Conservation (phyloP, 2,797 vertebrate genomes). For the Eulemur rubriventer region DNA sequence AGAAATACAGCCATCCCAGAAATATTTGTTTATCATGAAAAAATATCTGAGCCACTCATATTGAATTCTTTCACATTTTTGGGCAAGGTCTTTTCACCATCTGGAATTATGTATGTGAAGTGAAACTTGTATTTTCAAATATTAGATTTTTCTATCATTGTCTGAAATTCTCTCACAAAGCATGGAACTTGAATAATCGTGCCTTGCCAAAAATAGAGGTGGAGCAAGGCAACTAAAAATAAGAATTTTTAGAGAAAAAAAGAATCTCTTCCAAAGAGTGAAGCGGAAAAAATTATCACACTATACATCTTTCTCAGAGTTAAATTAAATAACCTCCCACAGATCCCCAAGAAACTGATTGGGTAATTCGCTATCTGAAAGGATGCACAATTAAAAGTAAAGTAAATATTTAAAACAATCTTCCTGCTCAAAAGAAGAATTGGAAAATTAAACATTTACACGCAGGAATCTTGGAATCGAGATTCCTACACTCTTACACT, state of each 20-base stretch:
- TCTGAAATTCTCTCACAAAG: slow-evolving; percentile 48
- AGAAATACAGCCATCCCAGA: slow-evolving; percentile 41
- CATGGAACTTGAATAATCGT: neutral
- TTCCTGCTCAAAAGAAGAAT: slow-evolving; percentile 64
- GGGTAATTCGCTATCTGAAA: slow-evolving; percentile 47
- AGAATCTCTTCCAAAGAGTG: neutral
- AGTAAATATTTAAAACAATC: slow-evolving; percentile 57
- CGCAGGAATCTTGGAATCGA: slow-evolving; percentile 56
- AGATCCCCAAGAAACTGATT: neutral
- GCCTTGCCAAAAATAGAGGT: slow-evolving; percentile 46
- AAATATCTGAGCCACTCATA: slow-evolving; percentile 39
- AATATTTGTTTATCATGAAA: slow-evolving; percentile 69
- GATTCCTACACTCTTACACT: neutral
- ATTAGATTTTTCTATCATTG: slow-evolving; percentile 58
- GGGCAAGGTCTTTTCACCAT: neutral
- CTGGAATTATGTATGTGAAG: slow-evolving; percentile 63
- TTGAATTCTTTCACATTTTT: slow-evolving; percentile 31
- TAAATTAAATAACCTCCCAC: slow-evolving; percentile 43
- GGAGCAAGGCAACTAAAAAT: neutral
- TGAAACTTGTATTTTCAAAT: slow-evolving; percentile 62
- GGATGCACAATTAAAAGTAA: slow-evolving; percentile 28
- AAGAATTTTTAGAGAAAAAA: slow-evolving; percentile 37
- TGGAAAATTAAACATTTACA: slow-evolving; percentile 61
- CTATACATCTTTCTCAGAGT: slow-evolving; percentile 5
- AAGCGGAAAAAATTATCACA: neutral